Evolutionary conservation across 2,888 invertebrate species (phyloP).

Genomic region (Suillia variegata): DNA sequence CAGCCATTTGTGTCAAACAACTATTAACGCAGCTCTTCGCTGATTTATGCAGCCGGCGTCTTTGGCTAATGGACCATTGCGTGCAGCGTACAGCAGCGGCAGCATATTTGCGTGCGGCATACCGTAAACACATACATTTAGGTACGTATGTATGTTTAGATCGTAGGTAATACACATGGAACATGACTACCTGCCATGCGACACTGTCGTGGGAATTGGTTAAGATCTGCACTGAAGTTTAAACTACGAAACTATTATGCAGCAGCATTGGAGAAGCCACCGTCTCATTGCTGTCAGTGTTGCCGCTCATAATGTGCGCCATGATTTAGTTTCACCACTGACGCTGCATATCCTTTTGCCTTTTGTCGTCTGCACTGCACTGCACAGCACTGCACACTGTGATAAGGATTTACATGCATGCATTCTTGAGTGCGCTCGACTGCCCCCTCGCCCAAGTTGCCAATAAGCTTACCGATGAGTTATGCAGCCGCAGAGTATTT

Average conservation of each 20-base stretch:
- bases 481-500: not conserved
- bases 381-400: not conserved
- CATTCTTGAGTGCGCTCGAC: not conserved
- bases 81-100: not conserved
- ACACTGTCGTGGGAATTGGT: not conserved
- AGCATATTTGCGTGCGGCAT: not conserved
- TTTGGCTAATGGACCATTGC: slow-evolving; percentile 28
- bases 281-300: no score
- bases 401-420: slow-evolving; percentile 1
- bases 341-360: not conserved
- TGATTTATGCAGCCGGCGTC: slow-evolving; percentile 30
- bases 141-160: not conserved
- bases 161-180: no score
- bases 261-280: no score
- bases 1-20: slow-evolving; percentile 1
- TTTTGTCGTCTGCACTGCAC: not conserved
- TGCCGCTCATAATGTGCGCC: not conserved
- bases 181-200: no score
- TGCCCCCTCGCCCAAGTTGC: not conserved
- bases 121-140: not conserved
- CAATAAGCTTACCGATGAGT: not conserved
- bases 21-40: not conserved
- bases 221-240: not conserved
- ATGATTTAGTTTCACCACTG: not conserved
- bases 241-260: not conserved